phyloP scores from a whole-genome alignment of 2,888 invertebrate genomes.

The Abrostola tripartita region DNA sequence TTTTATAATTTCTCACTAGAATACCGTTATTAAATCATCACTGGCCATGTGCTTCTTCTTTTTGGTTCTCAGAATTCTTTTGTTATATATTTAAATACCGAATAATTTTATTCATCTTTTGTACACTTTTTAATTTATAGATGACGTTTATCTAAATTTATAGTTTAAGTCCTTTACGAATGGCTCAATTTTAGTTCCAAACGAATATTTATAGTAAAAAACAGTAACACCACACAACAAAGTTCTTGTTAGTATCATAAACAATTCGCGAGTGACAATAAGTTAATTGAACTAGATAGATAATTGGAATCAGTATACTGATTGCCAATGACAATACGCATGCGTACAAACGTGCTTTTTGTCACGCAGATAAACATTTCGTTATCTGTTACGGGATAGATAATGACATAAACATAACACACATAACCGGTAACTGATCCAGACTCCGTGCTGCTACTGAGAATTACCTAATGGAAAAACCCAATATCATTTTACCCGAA shows the following conservation, averaged over 20 bases:
- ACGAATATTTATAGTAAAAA: not conserved
- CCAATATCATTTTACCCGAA: too few species aligned
- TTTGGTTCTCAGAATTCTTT: too few species aligned
- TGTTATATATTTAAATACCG: too few species aligned
- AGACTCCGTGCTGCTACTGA: too few species aligned
- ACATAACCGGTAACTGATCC: too few species aligned
- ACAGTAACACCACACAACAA: not conserved
- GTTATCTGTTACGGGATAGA: not conserved
- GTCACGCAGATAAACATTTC: conserved; percentile 42
- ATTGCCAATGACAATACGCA: conserved; percentile 18
- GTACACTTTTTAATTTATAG: not conserved
- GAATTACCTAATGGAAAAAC: too few species aligned
- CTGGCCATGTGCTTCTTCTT: too few species aligned
- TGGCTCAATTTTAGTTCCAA: not conserved
- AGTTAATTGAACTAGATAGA: conserved; percentile 56
- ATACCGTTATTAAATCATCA: too few species aligned
- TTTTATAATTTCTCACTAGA: too few species aligned
- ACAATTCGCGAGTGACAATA: conserved; percentile 32
- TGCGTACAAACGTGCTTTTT: conserved; percentile 30
- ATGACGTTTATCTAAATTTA: not conserved
- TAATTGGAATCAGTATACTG: conserved; percentile 48
- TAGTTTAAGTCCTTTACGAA: not conserved
- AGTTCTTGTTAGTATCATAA: conserved; percentile 16
- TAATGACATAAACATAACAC: not conserved
- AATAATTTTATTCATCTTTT: not conserved